Conservation (phyloP, 1,140 invertebrate species). For the Thalassaphorura encarpata region DNA sequence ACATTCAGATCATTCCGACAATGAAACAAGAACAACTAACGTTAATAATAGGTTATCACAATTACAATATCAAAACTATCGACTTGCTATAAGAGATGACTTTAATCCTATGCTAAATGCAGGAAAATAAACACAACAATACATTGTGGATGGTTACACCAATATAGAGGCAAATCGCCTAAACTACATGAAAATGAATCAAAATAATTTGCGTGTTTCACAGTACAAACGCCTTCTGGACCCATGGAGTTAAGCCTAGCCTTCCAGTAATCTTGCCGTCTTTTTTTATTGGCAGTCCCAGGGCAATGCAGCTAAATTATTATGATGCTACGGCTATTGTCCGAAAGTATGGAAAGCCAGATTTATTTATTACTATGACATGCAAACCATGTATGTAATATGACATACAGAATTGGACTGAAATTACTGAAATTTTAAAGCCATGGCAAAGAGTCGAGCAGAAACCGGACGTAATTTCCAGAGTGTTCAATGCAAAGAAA, state of each 20-base stretch:
- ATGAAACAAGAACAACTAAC: constrained; percentile 37
- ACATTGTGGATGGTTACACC: constrained; percentile 34
- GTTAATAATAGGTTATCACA: constrained; percentile 28
- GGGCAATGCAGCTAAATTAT: constrained; percentile 35
- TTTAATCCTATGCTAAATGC: constrained; percentile 20
- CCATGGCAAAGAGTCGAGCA: constrained; percentile 18
- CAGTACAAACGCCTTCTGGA: constrained; percentile 29
- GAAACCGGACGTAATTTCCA: constrained; percentile 39
- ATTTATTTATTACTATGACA: constrained; percentile 42
- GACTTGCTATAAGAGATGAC: constrained; percentile 36
- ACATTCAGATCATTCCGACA: constrained; percentile 40
- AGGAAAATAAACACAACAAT: constrained; percentile 34
- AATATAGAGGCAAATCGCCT: constrained; percentile 33
- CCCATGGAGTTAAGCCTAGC: constrained; percentile 7
- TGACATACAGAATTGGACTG: constrained; percentile 38
- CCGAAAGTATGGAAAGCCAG: constrained; percentile 37
- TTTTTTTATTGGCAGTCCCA: constrained; percentile 31
- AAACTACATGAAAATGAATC: constrained; percentile 2
- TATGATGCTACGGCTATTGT: constrained; percentile 41
- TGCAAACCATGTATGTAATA: too few species aligned
- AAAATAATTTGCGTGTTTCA: background rate
- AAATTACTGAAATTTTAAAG: constrained; percentile 34
- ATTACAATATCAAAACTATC: constrained; percentile 39
- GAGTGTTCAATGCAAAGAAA: constrained; percentile 42
- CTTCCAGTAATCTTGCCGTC: constrained; percentile 24